These are phyloP conservation scores for Blastomussa wellsi DNA, from an alignment of 92 coral and sea anemone species.

Conservation along the genomic window DNA sequence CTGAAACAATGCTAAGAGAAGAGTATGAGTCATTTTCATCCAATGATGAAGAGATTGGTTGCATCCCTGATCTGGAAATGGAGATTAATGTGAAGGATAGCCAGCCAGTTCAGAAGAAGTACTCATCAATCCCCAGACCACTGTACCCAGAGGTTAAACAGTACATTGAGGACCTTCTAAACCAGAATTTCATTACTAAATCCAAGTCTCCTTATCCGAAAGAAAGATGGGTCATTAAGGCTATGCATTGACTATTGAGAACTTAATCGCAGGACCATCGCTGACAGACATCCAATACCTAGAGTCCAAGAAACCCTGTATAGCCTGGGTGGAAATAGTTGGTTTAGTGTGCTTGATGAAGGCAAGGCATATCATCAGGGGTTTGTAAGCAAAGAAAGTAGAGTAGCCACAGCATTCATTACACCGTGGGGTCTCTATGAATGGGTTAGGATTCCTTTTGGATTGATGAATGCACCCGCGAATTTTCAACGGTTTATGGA, in stretches of 20 bases:
- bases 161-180: slow-evolving; percentile 2
- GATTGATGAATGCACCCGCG: slow-evolving; percentile 50
- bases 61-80: too few species aligned
- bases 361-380: slow-evolving; percentile 32
- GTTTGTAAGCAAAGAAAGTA: slow-evolving; percentile 24
- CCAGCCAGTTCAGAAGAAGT: background rate
- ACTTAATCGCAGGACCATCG: slow-evolving; percentile 7
- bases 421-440: too few species aligned
- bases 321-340: slow-evolving; percentile 3
- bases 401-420: slow-evolving; percentile 48
- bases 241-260: slow-evolving; percentile 9
- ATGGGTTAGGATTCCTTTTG: slow-evolving; percentile 40
- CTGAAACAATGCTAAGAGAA: slow-evolving; percentile 28
- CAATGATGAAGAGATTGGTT: too few species aligned
- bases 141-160: slow-evolving; percentile 9
- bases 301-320: slow-evolving; percentile 10
- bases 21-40: too few species aligned
- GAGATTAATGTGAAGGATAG: too few species aligned
- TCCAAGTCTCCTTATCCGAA: slow-evolving; percentile 25
- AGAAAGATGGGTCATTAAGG: slow-evolving; percentile 12
- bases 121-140: slow-evolving; percentile 23
- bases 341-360: slow-evolving; percentile 13
- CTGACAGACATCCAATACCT: slow-evolving; percentile 21
- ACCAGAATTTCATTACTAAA: slow-evolving; percentile 6
- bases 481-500: slow-evolving; percentile 53